Evolutionary conservation across 1,140 invertebrate species (phyloP).

Genomic region (Thaumatotibia leucotreta): DNA sequence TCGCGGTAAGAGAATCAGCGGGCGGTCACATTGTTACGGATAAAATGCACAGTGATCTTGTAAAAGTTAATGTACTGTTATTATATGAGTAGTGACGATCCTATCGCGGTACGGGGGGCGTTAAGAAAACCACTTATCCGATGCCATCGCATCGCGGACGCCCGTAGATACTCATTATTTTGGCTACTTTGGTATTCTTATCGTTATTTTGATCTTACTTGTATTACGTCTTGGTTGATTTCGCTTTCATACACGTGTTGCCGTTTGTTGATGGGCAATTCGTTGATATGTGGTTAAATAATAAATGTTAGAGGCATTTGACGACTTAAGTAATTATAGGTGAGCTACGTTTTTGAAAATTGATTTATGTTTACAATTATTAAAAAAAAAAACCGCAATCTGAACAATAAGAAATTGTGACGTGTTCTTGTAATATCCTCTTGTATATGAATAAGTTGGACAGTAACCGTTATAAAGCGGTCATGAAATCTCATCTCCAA

Average conservation of each 20-base stretch:
- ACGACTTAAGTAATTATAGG: background rate
- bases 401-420: background rate
- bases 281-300: background rate
- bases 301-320: background rate
- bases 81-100: slow-evolving; percentile 27
- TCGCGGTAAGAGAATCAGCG: too few relatives aligned
- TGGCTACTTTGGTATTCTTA: slow-evolving; percentile 51
- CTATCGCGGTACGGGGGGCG: slow-evolving; percentile 56
- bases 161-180: slow-evolving; percentile 56
- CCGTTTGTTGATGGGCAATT: background rate
- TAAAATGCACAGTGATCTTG: background rate
- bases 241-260: background rate
- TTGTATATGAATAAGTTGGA: background rate
- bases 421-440: background rate
- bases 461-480: background rate
- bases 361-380: background rate
- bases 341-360: background rate
- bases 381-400: background rate
- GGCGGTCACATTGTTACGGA: background rate
- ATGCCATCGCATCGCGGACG: slow-evolving; percentile 41
- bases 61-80: background rate
- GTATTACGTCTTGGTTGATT: background rate
- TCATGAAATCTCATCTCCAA: background rate
- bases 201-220: slow-evolving; percentile 16
- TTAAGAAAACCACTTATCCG: slow-evolving; percentile 70